Conservation (phyloP, 2,797 vertebrate genomes). For the Hemitrygon akajei region DNA sequence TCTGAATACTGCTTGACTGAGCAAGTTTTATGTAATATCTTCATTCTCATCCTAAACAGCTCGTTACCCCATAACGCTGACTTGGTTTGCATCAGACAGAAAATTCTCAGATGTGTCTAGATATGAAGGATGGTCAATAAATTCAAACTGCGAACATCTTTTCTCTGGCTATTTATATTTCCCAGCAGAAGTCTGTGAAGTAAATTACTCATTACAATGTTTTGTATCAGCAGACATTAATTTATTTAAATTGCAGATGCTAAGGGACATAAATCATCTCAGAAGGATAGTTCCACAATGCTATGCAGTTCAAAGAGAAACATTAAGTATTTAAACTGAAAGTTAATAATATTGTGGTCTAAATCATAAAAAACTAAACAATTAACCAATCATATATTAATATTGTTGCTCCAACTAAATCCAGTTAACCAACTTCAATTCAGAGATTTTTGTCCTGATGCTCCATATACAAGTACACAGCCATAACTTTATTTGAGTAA, state of each 20-base stretch:
- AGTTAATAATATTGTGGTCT: constrained; percentile 29
- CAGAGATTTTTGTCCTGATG: not conserved
- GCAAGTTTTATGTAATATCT: not conserved
- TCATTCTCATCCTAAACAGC: not conserved
- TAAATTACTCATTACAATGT: constrained; percentile 21
- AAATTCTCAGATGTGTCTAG: not conserved
- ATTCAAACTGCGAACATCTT: constrained; percentile 6
- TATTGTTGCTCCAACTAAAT: not conserved
- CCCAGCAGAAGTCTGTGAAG: not conserved
- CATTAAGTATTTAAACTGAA: constrained; percentile 5
- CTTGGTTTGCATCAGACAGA: not conserved
- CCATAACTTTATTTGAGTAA: not conserved
- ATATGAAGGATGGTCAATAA: constrained; percentile 13
- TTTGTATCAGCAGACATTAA: constrained; percentile 27
- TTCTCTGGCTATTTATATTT: constrained; percentile 14
- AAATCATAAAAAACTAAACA: constrained; percentile 24
- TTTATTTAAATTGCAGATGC: constrained; percentile 30
- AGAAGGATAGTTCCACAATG: not conserved
- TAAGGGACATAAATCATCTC: constrained; percentile 23
- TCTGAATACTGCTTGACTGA: not conserved
- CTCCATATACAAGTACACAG: not conserved
- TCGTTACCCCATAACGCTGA: not conserved
- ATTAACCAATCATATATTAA: not conserved
- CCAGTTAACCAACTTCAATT: not conserved
- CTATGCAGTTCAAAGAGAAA: constrained; percentile 5